phyloP scores from a whole-genome alignment of 2,888 invertebrate genomes.

The Cephus runcator region DNA sequence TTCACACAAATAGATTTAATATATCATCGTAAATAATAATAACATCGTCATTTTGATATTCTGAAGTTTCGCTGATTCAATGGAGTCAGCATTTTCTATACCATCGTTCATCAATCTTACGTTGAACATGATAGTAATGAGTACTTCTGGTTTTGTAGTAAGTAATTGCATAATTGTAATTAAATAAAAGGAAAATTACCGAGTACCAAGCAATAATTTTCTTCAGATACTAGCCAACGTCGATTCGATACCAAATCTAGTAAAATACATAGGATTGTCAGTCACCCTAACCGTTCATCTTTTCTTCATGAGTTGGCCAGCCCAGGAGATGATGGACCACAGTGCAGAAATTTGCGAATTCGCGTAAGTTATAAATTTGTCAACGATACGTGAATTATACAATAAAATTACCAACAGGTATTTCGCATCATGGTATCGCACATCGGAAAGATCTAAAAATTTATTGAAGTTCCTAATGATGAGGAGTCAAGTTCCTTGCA shows the following conservation, averaged over 20 bases:
- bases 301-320: slow-evolving; percentile 28
- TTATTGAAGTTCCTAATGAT: slow-evolving; percentile 37
- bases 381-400: background rate
- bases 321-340: slow-evolving; percentile 29
- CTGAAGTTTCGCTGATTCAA: slow-evolving; percentile 6
- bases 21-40: too few species aligned
- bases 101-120: background rate
- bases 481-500: slow-evolving; percentile 35
- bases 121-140: slow-evolving; percentile 5
- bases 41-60: too few species aligned
- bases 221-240: too few species aligned
- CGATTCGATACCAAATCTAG: too few species aligned
- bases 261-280: slow-evolving; percentile 16
- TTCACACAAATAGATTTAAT: too few species aligned
- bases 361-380: slow-evolving; percentile 15
- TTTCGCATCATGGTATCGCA: slow-evolving; percentile 37
- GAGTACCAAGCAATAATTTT: too few species aligned
- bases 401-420: slow-evolving; percentile 5
- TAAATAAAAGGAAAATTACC: too few species aligned
- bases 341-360: slow-evolving; percentile 20
- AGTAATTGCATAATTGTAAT: too few species aligned
- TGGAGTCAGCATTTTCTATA: slow-evolving; percentile 2
- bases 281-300: slow-evolving; percentile 25
- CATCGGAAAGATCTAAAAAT: slow-evolving; percentile 37
- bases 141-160: slow-evolving; percentile 7